A percentile compares a stretch with the other conserved stretches of the same genome.
Evolutionary conservation across 2,113 vertebrate genomes (phyloP).

Genomic region (Rhinoderma darwinii): DNA sequence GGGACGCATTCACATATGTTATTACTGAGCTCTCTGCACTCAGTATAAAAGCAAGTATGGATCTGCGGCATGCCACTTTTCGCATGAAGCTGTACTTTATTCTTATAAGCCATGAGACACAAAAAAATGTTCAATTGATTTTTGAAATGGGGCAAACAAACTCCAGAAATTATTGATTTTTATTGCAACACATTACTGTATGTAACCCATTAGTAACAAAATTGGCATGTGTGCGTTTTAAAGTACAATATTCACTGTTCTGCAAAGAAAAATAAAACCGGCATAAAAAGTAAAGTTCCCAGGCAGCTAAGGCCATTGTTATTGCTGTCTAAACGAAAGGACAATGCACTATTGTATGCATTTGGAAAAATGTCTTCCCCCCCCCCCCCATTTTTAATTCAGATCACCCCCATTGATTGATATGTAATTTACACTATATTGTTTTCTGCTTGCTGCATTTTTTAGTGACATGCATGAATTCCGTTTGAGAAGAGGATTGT

Average conservation of each 20-base stretch:
- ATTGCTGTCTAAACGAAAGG: neutral
- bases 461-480: slow-evolving; percentile 4
- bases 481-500: neutral
- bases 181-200: neutral
- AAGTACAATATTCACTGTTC: neutral
- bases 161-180: slow-evolving; percentile 4
- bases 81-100: neutral
- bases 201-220: neutral
- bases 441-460: slow-evolving; percentile 7
- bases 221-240: neutral
- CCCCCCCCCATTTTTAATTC: neutral
- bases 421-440: slow-evolving; percentile 7
- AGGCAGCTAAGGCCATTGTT: neutral
- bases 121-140: neutral
- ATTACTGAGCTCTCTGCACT: slow-evolving; percentile 20
- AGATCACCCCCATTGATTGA: neutral
- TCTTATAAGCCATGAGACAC: neutral
- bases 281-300: neutral
- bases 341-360: neutral
- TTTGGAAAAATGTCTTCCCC: neutral
- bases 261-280: neutral
- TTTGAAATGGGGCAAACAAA: neutral
- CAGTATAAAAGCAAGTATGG: slow-evolving; percentile 21
- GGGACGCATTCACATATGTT: slow-evolving; percentile 17
- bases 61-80: neutral